A percentile compares a stretch with the other conserved stretches of the same genome.
Conservation (phyloP, 2,797 vertebrate genomes). For the Sandelia bainsii region DNA sequence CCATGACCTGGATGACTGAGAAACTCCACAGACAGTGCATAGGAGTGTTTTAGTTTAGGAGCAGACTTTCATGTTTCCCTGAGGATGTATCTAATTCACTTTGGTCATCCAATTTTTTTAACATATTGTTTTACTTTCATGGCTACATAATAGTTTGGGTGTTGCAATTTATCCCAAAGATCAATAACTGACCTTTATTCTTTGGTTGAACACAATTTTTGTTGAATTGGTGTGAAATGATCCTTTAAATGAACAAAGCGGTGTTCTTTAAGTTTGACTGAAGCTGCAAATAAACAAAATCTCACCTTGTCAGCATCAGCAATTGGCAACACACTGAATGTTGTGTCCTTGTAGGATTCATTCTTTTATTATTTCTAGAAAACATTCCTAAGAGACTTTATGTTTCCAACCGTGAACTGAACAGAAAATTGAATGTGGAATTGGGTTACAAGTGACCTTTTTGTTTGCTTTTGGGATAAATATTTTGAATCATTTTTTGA, state of each 20-base stretch:
- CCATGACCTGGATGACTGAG: too few species aligned
- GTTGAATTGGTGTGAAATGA: background rate
- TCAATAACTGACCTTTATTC: background rate
- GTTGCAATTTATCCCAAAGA: background rate
- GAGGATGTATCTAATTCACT: too few species aligned
- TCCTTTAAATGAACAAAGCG: background rate
- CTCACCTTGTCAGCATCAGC: background rate
- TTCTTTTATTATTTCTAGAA: background rate
- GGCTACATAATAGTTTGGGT: background rate
- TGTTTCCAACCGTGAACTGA: background rate
- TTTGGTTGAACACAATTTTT: background rate
- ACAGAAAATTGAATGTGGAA: background rate
- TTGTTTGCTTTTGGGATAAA: background rate
- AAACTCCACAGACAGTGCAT: too few species aligned
- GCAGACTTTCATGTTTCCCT: too few species aligned
- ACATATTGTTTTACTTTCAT: too few species aligned
- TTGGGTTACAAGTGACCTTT: background rate
- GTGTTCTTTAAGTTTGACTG: background rate
- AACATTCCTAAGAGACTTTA: background rate
- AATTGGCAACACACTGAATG: background rate
- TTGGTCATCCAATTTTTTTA: too few species aligned
- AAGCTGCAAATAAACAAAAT: background rate
- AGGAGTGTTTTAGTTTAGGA: too few species aligned
- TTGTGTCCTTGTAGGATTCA: background rate
- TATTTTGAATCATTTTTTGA: background rate